Evolutionary conservation across 2,888 invertebrate species (phyloP).

Genomic region (Spodoptera littoralis): DNA sequence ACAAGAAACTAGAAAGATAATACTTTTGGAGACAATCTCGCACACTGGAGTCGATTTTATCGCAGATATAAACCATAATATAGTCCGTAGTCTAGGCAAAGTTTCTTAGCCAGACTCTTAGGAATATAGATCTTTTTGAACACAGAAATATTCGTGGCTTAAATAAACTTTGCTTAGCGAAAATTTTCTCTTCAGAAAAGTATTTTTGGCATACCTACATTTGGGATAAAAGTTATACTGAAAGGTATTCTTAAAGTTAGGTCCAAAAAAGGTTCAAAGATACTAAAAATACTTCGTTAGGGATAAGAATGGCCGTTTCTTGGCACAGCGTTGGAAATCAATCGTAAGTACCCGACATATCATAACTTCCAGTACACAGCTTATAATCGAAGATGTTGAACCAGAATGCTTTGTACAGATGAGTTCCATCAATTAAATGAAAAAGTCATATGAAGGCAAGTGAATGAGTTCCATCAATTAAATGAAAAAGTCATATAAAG

Average conservation of each 20-base stretch:
- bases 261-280: neutral
- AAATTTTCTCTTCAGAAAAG: conserved; percentile 25
- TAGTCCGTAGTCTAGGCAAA: conserved; percentile 13
- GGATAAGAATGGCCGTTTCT: no score
- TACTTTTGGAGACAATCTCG: neutral
- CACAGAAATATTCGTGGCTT: conserved; percentile 22
- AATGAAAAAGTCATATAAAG: no score
- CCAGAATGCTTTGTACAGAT: no score
- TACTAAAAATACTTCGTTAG: neutral
- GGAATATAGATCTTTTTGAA: conserved; percentile 25
- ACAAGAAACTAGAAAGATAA: conserved; percentile 8
- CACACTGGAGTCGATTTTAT: conserved; percentile 19
- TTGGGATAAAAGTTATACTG: conserved; percentile 4
- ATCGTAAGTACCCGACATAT: no score
- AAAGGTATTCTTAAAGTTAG: conserved; percentile 8
- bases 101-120: conserved; percentile 8
- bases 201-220: conserved; percentile 14
- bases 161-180: conserved; percentile 29
- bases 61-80: conserved; percentile 28
- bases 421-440: no score
- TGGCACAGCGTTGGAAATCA: no score
- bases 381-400: no score
- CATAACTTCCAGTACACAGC: no score
- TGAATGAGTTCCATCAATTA: no score
- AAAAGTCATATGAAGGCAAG: no score